phyloP scores from a whole-genome alignment of 1,140 invertebrate genomes.

The Diuraphis noxia region DNA sequence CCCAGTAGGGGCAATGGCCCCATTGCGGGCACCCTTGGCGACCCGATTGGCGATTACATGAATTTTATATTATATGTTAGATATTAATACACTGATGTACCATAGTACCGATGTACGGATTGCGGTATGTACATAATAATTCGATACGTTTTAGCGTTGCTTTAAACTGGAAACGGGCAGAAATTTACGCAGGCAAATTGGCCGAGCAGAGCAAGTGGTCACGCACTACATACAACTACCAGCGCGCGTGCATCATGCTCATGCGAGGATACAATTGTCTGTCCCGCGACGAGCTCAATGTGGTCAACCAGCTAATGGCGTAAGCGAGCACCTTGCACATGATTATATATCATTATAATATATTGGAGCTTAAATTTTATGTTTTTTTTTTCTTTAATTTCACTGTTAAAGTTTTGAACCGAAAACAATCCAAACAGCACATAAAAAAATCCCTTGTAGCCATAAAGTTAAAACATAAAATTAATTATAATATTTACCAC shows the following conservation, averaged over 20 bases:
- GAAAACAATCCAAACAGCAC: not conserved
- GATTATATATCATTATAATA: not conserved
- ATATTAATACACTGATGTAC: not conserved
- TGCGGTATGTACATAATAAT: not conserved
- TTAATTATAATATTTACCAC: not conserved
- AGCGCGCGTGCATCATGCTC: conserved; percentile 79
- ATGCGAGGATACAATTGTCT: conserved; percentile 68
- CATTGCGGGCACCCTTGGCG: too few species aligned
- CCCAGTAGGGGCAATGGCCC: too few species aligned
- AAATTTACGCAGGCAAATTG: conserved; percentile 73
- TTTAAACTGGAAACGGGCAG: conserved; percentile 72
- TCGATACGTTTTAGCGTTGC: not conserved
- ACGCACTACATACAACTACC: conserved; percentile 85
- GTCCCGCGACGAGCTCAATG: conserved; percentile 62
- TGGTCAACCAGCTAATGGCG: conserved; percentile 68
- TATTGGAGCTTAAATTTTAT: not conserved
- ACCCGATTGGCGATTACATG: too few species aligned
- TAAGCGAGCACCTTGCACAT: conserved; percentile 58
- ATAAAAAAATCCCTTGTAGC: not conserved
- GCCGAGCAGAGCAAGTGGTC: conserved; percentile 87
- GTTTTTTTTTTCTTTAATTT: not conserved
- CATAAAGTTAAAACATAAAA: not conserved
- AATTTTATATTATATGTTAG: not conserved
- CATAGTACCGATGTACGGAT: not conserved
- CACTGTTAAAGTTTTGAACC: not conserved